Evolutionary conservation across 2,888 invertebrate genomes (phyloP).

Genomic region (Latheticus oryzae): DNA sequence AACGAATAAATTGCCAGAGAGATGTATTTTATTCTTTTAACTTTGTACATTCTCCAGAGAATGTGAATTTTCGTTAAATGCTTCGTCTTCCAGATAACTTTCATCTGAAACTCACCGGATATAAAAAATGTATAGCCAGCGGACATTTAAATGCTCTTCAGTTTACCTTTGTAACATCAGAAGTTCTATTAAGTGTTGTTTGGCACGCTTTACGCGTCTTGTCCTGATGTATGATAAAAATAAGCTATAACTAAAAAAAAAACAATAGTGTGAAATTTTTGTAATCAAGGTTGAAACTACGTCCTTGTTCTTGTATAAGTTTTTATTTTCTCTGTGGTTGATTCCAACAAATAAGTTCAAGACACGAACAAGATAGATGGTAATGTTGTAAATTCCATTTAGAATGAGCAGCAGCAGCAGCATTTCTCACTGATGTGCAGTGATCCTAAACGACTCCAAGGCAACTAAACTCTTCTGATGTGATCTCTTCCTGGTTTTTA

Average conservation of each 20-base stretch:
- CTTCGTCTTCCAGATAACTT: slow-evolving; percentile 19
- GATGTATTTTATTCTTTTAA: too few species aligned
- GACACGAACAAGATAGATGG: slow-evolving; percentile 45
- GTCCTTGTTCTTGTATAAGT: slow-evolving; percentile 36
- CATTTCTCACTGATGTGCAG: slow-evolving; percentile 46
- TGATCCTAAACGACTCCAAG: slow-evolving; percentile 44
- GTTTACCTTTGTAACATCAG: slow-evolving; percentile 39
- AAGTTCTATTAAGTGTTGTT: too few species aligned
- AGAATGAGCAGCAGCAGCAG: slow-evolving; percentile 43
- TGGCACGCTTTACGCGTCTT: slow-evolving; percentile 43
- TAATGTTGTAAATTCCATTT: slow-evolving; percentile 47
- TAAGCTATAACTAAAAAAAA: slow-evolving; percentile 5
- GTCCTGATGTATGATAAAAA: slow-evolving; percentile 16
- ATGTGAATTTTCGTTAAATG: slow-evolving; percentile 33
- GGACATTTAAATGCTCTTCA: slow-evolving; percentile 40
- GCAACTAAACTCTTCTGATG: slow-evolving; percentile 37
- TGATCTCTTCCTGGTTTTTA: slow-evolving; percentile 38
- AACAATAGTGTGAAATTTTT: slow-evolving; percentile 37
- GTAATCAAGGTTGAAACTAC: slow-evolving; percentile 28
- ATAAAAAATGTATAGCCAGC: slow-evolving; percentile 30
- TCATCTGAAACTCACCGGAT: slow-evolving; percentile 19
- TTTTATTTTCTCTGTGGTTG: too few species aligned
- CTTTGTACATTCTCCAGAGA: too few species aligned
- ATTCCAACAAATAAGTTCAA: slow-evolving; percentile 44
- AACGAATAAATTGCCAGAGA: too few species aligned